These are phyloP conservation scores for Lithophane ornitopus DNA, from an alignment of 2,888 invertebrate species.

Conservation along the genomic window DNA sequence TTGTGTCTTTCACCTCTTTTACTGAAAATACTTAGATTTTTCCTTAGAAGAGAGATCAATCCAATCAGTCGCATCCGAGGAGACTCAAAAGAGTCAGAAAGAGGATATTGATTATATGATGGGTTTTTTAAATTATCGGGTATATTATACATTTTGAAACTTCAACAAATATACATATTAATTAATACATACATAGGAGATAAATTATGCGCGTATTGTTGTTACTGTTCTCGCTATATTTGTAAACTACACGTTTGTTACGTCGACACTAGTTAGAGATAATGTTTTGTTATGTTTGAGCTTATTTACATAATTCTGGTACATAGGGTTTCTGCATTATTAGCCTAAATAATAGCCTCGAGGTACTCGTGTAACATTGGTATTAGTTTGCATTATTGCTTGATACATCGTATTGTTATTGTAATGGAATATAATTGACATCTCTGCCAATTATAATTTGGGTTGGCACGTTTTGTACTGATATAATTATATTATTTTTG, in stretches of 20 bases:
- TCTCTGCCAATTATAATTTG: no score
- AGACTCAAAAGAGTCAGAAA: not conserved
- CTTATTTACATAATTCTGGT: constrained; percentile 26
- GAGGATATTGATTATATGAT: not conserved
- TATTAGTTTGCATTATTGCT: constrained; percentile 22
- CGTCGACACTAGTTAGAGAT: constrained; percentile 20
- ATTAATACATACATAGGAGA: not conserved
- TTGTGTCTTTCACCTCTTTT: no score
- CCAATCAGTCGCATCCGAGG: not conserved
- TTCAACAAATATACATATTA: not conserved
- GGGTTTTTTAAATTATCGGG: not conserved
- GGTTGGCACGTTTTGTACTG: not conserved
- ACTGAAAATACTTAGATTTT: no score
- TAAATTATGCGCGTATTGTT: constrained; percentile 27
- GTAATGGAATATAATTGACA: not conserved
- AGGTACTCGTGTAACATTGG: constrained; percentile 5
- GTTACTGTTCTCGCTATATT: constrained; percentile 23
- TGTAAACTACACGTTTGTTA: constrained; percentile 14
- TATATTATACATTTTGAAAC: not conserved
- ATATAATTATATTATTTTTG: not conserved
- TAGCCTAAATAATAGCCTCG: constrained; percentile 12
- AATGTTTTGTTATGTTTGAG: constrained; percentile 29
- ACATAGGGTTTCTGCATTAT: constrained; percentile 29
- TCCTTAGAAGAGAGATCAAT: not conserved
- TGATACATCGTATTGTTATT: not conserved